Percentiles rank a stretch among this genome's conserved stretches.
These are phyloP conservation scores for Hirudinaria manillensis DNA, from an alignment of 2,888 invertebrate genomes.

Conservation along the genomic window DNA sequence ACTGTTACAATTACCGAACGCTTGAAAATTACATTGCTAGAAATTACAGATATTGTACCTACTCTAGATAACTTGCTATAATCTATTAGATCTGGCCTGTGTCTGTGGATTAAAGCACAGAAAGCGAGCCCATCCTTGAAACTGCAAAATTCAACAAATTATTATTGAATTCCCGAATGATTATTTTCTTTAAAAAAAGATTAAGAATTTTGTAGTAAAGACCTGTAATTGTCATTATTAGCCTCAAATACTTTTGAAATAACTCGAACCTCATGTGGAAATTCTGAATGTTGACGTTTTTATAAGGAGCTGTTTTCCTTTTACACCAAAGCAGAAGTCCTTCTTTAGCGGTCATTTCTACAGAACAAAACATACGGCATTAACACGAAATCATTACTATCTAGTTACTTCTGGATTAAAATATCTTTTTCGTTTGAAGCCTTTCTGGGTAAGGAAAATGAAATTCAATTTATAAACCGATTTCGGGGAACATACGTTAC, in stretches of 20 bases:
- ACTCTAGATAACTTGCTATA: slow-evolving; percentile 93
- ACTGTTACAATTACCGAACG: too few relatives aligned
- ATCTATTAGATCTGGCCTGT: slow-evolving; percentile 97
- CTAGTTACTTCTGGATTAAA: neutral
- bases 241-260: neutral
- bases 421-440: neutral
- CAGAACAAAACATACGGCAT: neutral
- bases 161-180: neutral
- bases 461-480: neutral
- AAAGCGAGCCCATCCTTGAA: slow-evolving; percentile 99
- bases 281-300: slow-evolving; percentile 99
- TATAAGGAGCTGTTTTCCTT: slow-evolving; percentile 98
- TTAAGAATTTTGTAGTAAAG: too few relatives aligned
- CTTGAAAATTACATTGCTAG: neutral
- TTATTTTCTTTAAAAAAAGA: too few relatives aligned
- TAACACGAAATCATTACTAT: neutral
- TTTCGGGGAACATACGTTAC: slow-evolving; percentile 44
- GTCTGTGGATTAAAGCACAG: slow-evolving; percentile 98
- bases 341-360: slow-evolving; percentile 85
- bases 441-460: neutral
- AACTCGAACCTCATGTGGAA: slow-evolving; percentile 57
- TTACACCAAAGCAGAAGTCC: slow-evolving; percentile 98
- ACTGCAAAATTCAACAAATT: slow-evolving; percentile 56
- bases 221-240: neutral
- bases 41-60: slow-evolving; percentile 39